Evolutionary conservation across 2,888 invertebrate genomes (phyloP).

Genomic region (Barypeithes pellucidus): DNA sequence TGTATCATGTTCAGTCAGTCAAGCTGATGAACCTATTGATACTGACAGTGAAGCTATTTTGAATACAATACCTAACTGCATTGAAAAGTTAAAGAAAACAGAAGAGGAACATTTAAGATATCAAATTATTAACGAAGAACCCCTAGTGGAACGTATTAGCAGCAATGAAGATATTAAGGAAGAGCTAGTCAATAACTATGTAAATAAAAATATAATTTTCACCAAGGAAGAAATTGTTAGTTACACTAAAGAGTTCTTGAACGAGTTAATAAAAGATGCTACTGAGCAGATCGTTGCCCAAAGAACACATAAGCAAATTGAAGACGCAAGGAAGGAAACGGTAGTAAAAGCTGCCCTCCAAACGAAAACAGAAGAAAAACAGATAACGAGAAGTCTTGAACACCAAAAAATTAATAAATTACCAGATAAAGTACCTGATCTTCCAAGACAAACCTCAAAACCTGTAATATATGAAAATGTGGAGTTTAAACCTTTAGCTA

Average conservation of each 20-base stretch:
- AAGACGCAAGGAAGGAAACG: constrained; percentile 30
- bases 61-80: constrained; percentile 65
- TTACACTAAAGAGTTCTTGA: constrained; percentile 69
- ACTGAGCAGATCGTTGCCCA: constrained; percentile 56
- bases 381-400: background rate
- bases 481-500: constrained; percentile 69
- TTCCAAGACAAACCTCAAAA: constrained; percentile 60
- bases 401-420: constrained; percentile 25
- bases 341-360: background rate
- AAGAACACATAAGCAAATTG: constrained; percentile 9
- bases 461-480: constrained; percentile 72
- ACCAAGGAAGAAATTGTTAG: constrained; percentile 63
- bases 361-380: constrained; percentile 17
- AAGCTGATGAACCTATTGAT: constrained; percentile 83
- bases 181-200: constrained; percentile 5
- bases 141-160: constrained; percentile 15
- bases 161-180: background rate
- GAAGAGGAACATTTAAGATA: constrained; percentile 42
- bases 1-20: constrained; percentile 82
- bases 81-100: constrained; percentile 61
- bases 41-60: constrained; percentile 63
- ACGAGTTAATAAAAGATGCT: constrained; percentile 69
- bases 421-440: constrained; percentile 38
- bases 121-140: constrained; percentile 38
- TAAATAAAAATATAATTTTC: constrained; percentile 38